These are phyloP conservation scores for Drosophila pseudoananassae DNA, from an alignment of 1,140 invertebrate species.

Conservation along the genomic window DNA sequence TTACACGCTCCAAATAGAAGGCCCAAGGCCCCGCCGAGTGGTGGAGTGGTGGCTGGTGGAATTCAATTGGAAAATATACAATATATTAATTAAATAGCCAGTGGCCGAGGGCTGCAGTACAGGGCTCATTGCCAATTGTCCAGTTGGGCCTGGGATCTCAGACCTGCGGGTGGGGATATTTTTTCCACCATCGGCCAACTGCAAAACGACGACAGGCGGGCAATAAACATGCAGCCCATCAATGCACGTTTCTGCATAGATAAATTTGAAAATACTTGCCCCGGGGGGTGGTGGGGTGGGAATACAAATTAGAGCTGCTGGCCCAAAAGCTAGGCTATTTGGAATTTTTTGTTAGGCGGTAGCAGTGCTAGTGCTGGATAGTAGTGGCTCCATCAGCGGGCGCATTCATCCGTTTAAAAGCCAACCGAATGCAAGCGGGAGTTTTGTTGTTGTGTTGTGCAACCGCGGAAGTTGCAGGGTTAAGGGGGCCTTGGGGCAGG, in stretches of 20 bases:
- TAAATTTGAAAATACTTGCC: constrained; percentile 62
- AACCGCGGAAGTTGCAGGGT: constrained; percentile 68
- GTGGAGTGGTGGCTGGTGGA: constrained; percentile 35
- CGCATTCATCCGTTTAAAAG: constrained; percentile 51
- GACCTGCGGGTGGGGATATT: background rate
- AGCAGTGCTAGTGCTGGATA: background rate
- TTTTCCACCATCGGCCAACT: background rate
- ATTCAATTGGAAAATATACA: constrained; percentile 61
- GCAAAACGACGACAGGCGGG: constrained; percentile 60
- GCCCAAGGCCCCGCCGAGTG: constrained; percentile 44
- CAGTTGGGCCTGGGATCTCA: constrained; percentile 25
- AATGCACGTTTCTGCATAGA: constrained; percentile 71
- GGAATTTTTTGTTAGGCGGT: background rate
- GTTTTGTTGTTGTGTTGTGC: constrained; percentile 36
- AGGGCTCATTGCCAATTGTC: constrained; percentile 37
- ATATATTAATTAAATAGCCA: constrained; percentile 69
- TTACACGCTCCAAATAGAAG: constrained; percentile 44
- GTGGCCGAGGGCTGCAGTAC: constrained; percentile 33
- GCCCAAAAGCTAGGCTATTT: constrained; percentile 19
- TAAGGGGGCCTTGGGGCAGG: background rate
- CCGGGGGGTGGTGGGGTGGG: constrained; percentile 17
- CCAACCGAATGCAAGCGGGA: constrained; percentile 32
- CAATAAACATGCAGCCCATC: constrained; percentile 73
- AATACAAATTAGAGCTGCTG: constrained; percentile 71
- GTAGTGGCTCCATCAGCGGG: constrained; percentile 38